Base-by-base conservation (phyloP, 2,888 invertebrate genomes). In the Spilarctia lutea region DNA sequence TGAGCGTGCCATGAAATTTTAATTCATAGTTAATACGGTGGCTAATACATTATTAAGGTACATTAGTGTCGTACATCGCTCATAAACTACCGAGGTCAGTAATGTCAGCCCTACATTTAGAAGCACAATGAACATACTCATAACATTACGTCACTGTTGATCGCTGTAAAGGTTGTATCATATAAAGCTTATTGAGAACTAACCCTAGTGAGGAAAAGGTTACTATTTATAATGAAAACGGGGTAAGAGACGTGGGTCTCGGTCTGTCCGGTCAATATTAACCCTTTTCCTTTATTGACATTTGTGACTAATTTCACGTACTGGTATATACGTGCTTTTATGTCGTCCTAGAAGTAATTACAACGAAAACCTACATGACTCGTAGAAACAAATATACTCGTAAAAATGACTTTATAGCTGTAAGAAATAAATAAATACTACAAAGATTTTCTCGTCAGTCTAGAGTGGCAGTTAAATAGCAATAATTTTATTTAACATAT, bases 41-140 rank as follows among this genome's bases (percentile, higher is more conserved):
- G 89, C 90, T 90, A 88, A 92, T 90, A 90, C 88, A 86, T 91
- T 89, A 91, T 92, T 88, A 90, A 86, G 87, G 86, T 86, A 88
- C 88, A 90, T 89, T 90, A 89, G 87, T 87, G 87, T 86, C 84
- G 86, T 86, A 83, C 80, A 88, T 88, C 85, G 82, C 82, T 84
- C 82, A 83, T 75, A 81, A 85, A 82, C 79, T 74, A 75, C 75
- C 81, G 82, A 86, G 84, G 88, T 84, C 85, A 72, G 56, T 81
- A 75, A 81, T 81, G 56, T 73, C 70, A 71, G 71, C 72, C 74
- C 75, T 72, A 75, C 76, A 76, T 75, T 77, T 75, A 27, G 71
- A 68, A 78, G 69, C 78, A 83, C 82, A 82, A 82, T 82, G 81
- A 78, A 78, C 78, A 81, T 71, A 68, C 48, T 73, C 66, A 33